Conservation (phyloP, 2,113 vertebrate genomes). For the Alligator sinensis region DNA sequence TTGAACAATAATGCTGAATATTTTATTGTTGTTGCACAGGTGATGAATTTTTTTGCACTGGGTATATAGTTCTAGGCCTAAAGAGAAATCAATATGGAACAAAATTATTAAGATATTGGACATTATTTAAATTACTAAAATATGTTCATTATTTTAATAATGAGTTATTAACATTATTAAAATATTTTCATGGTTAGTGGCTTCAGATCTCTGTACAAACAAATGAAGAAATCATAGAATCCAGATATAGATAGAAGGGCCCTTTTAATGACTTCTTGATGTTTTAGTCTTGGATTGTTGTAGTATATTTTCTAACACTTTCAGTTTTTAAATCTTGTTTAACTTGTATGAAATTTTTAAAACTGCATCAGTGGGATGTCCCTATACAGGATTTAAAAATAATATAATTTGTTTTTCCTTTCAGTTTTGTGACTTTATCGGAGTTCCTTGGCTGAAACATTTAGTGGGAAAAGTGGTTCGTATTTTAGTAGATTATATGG, state of each 20-base stretch:
- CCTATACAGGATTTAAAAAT: neutral
- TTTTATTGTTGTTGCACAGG: neutral
- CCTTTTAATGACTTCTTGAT: neutral
- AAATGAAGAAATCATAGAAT: neutral
- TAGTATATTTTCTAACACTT: neutral
- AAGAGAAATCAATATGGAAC: neutral
- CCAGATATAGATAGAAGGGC: neutral
- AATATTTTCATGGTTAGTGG: neutral
- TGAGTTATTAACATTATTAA: neutral
- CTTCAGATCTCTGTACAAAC: neutral
- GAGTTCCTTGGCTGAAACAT: slow-evolving; percentile 84
- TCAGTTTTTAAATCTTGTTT: neutral
- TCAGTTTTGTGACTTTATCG: slow-evolving; percentile 91
- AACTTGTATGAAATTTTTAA: neutral
- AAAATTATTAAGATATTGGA: neutral
- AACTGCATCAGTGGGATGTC: neutral
- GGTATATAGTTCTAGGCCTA: neutral
- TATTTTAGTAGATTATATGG: slow-evolving; percentile 86
- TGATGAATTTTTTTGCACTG: neutral
- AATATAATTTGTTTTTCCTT: slow-evolving; percentile 37
- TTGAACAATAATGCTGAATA: neutral
- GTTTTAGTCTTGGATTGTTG: neutral
- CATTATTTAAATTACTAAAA: neutral
- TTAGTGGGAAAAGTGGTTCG: slow-evolving; percentile 81
- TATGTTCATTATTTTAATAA: neutral